Evolutionary conservation across 2,113 vertebrate genomes (phyloP).

Genomic region (Gymnorhina tibicen): DNA sequence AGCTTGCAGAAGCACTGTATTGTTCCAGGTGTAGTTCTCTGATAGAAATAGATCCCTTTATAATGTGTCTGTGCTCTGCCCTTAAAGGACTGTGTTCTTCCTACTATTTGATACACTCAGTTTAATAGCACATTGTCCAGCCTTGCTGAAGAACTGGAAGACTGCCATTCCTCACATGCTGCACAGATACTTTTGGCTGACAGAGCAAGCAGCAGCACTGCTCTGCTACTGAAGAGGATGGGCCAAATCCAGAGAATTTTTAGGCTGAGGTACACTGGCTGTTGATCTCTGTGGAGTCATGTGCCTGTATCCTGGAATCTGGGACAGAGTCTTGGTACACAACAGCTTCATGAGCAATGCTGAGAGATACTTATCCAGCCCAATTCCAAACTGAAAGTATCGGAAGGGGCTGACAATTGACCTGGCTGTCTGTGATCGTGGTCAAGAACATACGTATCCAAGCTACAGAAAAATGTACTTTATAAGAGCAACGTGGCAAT

Average conservation of each 20-base stretch:
- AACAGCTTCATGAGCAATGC: neutral
- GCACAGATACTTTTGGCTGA: neutral
- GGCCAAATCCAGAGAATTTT: neutral
- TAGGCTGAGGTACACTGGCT: neutral
- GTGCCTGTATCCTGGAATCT: neutral
- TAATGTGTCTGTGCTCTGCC: neutral
- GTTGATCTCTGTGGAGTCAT: neutral
- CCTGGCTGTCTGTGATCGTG: neutral
- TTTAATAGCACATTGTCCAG: conserved; percentile 23
- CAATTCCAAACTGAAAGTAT: neutral
- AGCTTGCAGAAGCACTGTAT: neutral
- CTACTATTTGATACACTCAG: neutral
- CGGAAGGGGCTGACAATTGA: neutral
- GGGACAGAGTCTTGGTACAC: neutral
- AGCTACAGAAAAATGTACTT: neutral
- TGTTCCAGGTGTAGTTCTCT: neutral
- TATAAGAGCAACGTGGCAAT: neutral
- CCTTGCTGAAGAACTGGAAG: neutral
- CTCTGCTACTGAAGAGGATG: neutral
- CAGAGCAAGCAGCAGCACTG: neutral
- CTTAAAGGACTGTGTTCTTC: neutral
- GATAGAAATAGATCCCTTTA: neutral
- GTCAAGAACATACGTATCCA: neutral
- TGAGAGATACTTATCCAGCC: neutral
- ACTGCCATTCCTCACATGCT: neutral